Conservation (phyloP, 2,888 invertebrate species). For the Copidosoma aretas region DNA sequence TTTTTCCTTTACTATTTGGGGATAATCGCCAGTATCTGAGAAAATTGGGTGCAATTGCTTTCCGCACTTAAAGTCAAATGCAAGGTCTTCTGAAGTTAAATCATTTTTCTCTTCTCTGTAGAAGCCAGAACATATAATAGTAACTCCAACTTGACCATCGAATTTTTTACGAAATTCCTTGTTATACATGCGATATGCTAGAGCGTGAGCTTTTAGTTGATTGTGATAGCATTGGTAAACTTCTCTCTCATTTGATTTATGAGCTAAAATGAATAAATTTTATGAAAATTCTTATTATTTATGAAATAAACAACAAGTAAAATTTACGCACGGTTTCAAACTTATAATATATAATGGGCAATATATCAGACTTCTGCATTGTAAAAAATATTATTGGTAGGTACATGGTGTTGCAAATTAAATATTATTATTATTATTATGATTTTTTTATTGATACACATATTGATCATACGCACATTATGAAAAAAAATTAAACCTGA, state of each 20-base stretch:
- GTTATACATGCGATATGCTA: neutral
- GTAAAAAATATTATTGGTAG: no score
- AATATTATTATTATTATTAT: no score
- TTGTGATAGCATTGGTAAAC: neutral
- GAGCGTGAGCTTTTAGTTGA: neutral
- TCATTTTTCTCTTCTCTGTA: neutral
- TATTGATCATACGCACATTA: no score
- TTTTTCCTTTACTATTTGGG: slow-evolving; percentile 61
- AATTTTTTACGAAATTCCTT: neutral
- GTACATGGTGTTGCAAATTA: no score
- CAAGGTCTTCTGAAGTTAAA: neutral
- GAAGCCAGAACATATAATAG: neutral
- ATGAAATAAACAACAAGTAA: no score
- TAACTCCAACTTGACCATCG: neutral
- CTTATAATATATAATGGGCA: no score
- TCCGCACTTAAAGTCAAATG: slow-evolving; percentile 61
- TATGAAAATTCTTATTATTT: neutral
- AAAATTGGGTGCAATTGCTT: slow-evolving; percentile 64
- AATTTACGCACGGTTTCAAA: no score
- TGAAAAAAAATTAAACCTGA: no score
- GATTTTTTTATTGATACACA: no score
- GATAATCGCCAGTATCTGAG: slow-evolving; percentile 64
- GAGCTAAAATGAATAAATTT: neutral
- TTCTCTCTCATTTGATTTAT: neutral
- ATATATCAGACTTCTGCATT: no score